Conservation (phyloP, 1,140 invertebrate species). For the Vanessa atalanta region DNA sequence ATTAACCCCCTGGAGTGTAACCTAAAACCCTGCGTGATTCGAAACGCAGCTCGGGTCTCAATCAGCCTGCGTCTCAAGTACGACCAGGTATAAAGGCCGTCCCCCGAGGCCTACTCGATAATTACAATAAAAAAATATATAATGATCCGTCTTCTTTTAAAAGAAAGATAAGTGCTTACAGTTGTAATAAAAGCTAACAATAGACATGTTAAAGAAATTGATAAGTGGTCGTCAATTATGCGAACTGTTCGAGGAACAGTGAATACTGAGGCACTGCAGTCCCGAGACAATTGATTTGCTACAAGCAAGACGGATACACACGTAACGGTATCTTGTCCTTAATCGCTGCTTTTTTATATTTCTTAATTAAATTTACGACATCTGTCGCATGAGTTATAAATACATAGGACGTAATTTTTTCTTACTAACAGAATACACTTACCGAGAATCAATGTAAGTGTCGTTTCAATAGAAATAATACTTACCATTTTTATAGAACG, state of each 20-base stretch:
- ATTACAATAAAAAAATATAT: background rate
- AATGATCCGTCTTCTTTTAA: background rate
- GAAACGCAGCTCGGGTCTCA: too few relatives aligned
- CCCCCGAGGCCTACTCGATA: background rate
- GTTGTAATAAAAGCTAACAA: slow-evolving; percentile 5
- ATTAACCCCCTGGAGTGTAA: too few relatives aligned
- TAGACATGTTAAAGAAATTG: slow-evolving; percentile 8
- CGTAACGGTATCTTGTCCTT: background rate
- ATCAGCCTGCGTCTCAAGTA: too few relatives aligned
- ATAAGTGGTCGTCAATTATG: background rate
- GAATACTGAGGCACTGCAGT: background rate
- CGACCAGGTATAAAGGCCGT: too few relatives aligned
- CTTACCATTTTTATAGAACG: too few relatives aligned
- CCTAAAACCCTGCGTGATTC: too few relatives aligned
- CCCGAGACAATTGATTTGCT: background rate
- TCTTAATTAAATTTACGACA: too few relatives aligned
- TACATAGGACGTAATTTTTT: too few relatives aligned
- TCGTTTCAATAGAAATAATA: too few relatives aligned
- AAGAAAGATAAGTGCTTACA: background rate
- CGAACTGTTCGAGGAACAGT: background rate
- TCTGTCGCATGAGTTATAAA: too few relatives aligned
- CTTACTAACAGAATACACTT: too few relatives aligned
- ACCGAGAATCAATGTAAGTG: too few relatives aligned
- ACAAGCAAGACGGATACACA: background rate
- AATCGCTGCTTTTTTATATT: background rate